Conservation (phyloP, 2,797 vertebrate genomes). For the Apogon talboti region DNA sequence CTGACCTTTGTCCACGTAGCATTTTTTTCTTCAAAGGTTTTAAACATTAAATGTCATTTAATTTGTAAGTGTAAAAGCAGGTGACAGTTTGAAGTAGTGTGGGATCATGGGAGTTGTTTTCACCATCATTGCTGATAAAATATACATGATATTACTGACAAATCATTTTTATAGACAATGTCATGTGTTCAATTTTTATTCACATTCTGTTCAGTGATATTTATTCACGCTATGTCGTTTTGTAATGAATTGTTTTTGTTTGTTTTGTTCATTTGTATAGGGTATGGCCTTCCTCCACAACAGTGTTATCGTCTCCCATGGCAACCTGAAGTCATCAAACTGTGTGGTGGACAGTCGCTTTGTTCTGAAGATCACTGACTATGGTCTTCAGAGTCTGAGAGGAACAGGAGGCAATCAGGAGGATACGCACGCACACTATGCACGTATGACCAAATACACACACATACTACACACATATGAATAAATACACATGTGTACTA, state of each 20-base stretch:
- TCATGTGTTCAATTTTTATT: no score
- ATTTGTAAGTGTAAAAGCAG: no score
- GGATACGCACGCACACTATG: conserved; percentile 86
- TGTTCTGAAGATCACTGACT: conserved; percentile 94
- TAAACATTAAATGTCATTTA: no score
- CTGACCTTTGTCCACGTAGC: no score
- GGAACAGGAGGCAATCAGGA: conserved; percentile 69
- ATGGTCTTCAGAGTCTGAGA: conserved; percentile 88
- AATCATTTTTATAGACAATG: no score
- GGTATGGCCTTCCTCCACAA: conserved; percentile 94
- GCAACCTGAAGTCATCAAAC: conserved; percentile 94
- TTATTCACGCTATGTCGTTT: no score
- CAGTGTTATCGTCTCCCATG: conserved; percentile 89
- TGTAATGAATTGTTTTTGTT: neutral
- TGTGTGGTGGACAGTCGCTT: conserved; percentile 95
- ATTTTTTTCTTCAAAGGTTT: no score
- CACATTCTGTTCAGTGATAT: no score
- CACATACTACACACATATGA: conserved; percentile 82
- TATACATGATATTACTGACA: no score
- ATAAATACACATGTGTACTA: conserved; percentile 7
- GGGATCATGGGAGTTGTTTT: no score
- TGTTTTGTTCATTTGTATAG: conserved; percentile 65
- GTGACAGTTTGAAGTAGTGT: no score
- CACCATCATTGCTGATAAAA: no score
- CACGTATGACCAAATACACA: conserved; percentile 84